Percentiles rank a stretch among this genome's conserved stretches.
phyloP scores from a whole-genome alignment of 2,797 vertebrate species.

The Hemibagrus guttatus region DNA sequence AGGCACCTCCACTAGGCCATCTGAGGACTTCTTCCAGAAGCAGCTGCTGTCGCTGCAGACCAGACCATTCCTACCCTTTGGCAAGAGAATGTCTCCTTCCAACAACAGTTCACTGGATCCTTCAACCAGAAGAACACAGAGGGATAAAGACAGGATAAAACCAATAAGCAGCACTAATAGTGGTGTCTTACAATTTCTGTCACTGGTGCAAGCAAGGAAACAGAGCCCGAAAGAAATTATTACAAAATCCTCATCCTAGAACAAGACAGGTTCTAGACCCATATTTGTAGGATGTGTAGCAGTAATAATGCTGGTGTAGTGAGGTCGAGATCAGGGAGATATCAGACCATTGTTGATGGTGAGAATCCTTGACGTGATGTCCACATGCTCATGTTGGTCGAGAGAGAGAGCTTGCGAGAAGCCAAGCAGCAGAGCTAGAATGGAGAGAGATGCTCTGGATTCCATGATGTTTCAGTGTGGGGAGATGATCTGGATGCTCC shows the following conservation, averaged over 20 bases:
- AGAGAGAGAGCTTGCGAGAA: too few relatives aligned
- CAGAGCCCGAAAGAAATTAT: too few relatives aligned
- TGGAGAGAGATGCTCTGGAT: constrained; percentile 37
- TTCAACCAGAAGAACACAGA: constrained; percentile 19
- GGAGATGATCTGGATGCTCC: constrained; percentile 36
- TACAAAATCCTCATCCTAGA: too few relatives aligned
- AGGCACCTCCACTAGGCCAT: constrained; percentile 50
- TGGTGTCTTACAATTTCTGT: too few relatives aligned
- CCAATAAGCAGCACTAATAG: not conserved
- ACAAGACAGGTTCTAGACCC: too few relatives aligned
- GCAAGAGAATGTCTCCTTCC: constrained; percentile 53
- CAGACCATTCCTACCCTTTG: constrained; percentile 48
- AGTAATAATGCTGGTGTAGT: not conserved
- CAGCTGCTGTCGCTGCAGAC: constrained; percentile 37
- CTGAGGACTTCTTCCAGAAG: constrained; percentile 51
- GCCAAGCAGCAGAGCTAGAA: constrained; percentile 38
- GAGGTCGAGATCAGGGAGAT: not conserved
- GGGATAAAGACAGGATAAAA: not conserved
- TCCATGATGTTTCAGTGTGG: constrained; percentile 47
- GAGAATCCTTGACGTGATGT: constrained; percentile 36
- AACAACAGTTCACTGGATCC: constrained; percentile 48
- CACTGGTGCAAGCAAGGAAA: too few relatives aligned
- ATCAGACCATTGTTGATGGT: constrained; percentile 48
- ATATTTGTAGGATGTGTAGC: not conserved
- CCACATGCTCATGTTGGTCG: too few relatives aligned